Conservation (phyloP, 1,140 invertebrate genomes). For the Telenomus remus region DNA sequence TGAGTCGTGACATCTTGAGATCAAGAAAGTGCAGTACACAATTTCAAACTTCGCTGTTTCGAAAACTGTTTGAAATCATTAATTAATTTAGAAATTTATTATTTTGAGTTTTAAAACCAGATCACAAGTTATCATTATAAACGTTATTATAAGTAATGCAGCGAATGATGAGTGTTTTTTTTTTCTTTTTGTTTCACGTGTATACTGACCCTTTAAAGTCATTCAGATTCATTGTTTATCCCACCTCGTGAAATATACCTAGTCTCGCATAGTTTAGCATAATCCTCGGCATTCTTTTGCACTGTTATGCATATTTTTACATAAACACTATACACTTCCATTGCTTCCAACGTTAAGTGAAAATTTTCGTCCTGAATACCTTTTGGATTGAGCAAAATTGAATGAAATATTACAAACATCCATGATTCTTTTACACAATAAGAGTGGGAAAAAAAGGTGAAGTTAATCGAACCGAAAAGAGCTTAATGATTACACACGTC, state of each 20-base stretch:
- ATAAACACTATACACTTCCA: constrained; percentile 30
- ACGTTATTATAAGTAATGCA: too few relatives aligned
- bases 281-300: constrained; percentile 33
- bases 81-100: too few relatives aligned
- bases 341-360: constrained; percentile 22
- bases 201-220: constrained; percentile 5
- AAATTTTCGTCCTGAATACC: constrained; percentile 29
- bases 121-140: too few relatives aligned
- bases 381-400: constrained; percentile 1
- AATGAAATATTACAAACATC: not conserved
- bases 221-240: constrained; percentile 35
- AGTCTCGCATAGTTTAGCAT: constrained; percentile 49
- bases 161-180: too few relatives aligned
- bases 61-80: too few relatives aligned
- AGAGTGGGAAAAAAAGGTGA: not conserved
- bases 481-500: not conserved
- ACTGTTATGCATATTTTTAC: constrained; percentile 36
- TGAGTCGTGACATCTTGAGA: constrained; percentile 20
- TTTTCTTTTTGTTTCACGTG: too few relatives aligned
- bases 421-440: not conserved
- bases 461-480: not conserved
- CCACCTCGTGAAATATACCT: constrained; percentile 24
- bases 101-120: too few relatives aligned
- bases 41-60: too few relatives aligned
- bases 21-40: too few relatives aligned